Percentiles rank a stretch among this genome's conserved stretches.
phyloP scores from a whole-genome alignment of 2,888 invertebrate species.

The Alcis repandata region DNA sequence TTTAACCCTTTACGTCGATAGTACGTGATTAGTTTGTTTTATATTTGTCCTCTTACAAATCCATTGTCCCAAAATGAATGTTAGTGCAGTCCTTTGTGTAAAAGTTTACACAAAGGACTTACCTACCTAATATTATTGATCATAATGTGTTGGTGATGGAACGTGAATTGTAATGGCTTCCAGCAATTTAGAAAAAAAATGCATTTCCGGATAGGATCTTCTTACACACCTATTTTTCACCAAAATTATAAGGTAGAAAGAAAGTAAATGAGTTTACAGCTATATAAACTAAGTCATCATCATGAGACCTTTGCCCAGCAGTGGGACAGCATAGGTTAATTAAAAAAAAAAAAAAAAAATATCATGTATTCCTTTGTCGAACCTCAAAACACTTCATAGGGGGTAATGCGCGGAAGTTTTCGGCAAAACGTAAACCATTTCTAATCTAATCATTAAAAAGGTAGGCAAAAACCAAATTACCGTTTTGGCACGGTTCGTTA shows the following conservation, averaged over 20 bases:
- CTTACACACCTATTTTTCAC: no score
- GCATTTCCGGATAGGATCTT: no score
- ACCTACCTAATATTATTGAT: neutral
- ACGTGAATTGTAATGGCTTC: neutral
- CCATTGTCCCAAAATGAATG: neutral
- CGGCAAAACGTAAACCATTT: slow-evolving; percentile 42
- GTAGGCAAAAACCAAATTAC: slow-evolving; percentile 62
- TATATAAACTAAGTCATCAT: no score
- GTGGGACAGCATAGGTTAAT: no score
- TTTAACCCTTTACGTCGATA: no score
- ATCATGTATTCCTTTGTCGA: neutral
- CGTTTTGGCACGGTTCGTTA: slow-evolving; percentile 74
- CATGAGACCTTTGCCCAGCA: no score
- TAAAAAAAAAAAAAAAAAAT: no score
- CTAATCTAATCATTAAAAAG: slow-evolving; percentile 51
- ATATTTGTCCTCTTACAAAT: neutral
- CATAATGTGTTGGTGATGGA: neutral
- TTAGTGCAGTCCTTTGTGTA: no score
- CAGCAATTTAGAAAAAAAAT: no score
- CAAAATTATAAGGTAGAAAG: no score
- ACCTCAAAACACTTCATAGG: neutral
- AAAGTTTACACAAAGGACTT: no score
- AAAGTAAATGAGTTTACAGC: no score
- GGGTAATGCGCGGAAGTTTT: slow-evolving; percentile 36
- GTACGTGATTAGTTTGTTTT: neutral